Conservation (phyloP, 2,113 vertebrate species). For the Barbus barbus region DNA sequence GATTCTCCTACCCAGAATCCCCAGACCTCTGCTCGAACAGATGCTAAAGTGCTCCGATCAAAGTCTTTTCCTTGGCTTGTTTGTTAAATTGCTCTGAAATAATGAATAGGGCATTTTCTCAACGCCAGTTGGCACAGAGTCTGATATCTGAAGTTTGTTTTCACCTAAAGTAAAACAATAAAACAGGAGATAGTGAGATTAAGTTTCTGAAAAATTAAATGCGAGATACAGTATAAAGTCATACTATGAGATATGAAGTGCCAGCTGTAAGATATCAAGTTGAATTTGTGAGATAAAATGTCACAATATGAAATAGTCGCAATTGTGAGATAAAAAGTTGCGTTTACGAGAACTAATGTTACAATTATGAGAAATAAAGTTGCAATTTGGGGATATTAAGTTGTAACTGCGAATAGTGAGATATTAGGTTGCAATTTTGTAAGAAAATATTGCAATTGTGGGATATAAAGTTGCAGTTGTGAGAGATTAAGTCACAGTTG, state of each 20-base stretch:
- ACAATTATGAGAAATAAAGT: not conserved
- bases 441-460: not conserved
- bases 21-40: not conserved
- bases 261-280: not conserved
- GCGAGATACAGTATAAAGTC: not conserved
- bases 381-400: no score
- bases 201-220: no score
- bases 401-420: no score
- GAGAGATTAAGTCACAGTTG: not conserved
- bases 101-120: not conserved
- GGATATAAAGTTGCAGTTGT: not conserved
- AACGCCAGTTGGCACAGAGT: not conserved
- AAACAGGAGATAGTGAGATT: not conserved
- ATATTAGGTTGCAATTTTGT: no score
- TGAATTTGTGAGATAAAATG: not conserved
- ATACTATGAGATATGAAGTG: not conserved
- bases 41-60: conserved; percentile 15
- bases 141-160: not conserved
- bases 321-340: not conserved
- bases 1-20: conserved; percentile 1
- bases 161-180: not conserved
- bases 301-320: not conserved
- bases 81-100: conserved; percentile 2
- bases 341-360: not conserved
- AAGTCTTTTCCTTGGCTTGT: conserved; percentile 12